Percentiles rank a stretch among this genome's conserved stretches.
Evolutionary conservation across 2,888 invertebrate genomes (phyloP).

Genomic region (Pristionchus arcanus): DNA sequence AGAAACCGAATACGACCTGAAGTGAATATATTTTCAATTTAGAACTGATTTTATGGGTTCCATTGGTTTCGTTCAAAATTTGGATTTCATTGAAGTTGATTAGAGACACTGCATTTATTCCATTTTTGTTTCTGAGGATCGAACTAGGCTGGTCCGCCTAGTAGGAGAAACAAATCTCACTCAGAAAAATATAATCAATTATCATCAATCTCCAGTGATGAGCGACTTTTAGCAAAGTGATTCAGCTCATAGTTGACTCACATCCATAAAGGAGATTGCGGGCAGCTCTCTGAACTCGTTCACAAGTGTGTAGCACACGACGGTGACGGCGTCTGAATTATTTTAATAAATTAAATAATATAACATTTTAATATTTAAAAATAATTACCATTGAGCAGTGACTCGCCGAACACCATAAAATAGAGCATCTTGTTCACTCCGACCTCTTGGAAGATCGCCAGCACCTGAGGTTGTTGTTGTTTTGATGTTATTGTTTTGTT

Average conservation of each 20-base stretch:
- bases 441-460: constrained; percentile 79
- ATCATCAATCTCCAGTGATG: no score
- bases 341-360: no score
- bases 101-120: no score
- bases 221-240: no score
- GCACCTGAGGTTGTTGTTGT: constrained; percentile 58
- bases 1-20: constrained; percentile 81
- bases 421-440: constrained; percentile 83
- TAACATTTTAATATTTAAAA: no score
- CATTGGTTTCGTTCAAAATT: no score
- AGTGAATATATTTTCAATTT: background rate
- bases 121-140: no score
- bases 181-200: no score
- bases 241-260: constrained; percentile 57
- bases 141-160: no score
- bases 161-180: no score
- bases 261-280: constrained; percentile 73
- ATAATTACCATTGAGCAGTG: constrained; percentile 82
- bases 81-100: background rate
- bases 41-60: no score
- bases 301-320: constrained; percentile 83
- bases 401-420: constrained; percentile 84
- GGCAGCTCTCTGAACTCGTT: constrained; percentile 79
- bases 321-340: constrained; percentile 82
- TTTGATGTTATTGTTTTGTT: background rate